phyloP scores from a whole-genome alignment of 2,797 vertebrate species.

The Gila robusta region DNA sequence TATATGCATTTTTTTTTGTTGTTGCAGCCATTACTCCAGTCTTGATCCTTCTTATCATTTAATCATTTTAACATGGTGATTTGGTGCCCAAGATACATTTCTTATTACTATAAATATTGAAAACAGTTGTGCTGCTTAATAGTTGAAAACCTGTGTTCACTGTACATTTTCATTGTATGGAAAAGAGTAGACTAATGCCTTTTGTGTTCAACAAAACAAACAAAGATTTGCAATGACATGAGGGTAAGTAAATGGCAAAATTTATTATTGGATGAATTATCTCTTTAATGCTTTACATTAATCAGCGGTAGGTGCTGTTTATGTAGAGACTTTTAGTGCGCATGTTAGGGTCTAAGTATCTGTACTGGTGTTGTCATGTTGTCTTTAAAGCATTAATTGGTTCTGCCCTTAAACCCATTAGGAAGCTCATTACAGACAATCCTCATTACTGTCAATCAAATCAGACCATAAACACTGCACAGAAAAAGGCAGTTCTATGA shows the following conservation, averaged over 20 bases:
- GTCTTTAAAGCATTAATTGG: slow-evolving; percentile 42
- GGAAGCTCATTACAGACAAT: slow-evolving; percentile 56
- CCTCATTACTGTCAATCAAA: slow-evolving; percentile 60
- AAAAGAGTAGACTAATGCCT: background rate
- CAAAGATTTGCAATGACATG: background rate
- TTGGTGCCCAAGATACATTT: background rate
- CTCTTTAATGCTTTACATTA: background rate
- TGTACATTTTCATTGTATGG: background rate
- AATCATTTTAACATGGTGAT: background rate
- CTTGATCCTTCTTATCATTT: background rate
- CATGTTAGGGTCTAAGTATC: slow-evolving; percentile 17
- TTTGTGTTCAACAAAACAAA: background rate
- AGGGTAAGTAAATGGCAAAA: background rate
- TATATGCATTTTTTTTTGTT: too few species aligned
- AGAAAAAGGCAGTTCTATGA: background rate
- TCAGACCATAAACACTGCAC: slow-evolving; percentile 11
- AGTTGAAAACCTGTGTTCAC: background rate
- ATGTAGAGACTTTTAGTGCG: background rate
- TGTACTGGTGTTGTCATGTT: slow-evolving; percentile 55
- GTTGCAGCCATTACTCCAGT: background rate
- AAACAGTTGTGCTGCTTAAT: background rate
- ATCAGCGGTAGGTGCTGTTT: background rate
- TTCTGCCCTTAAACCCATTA: slow-evolving; percentile 57
- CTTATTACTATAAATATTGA: background rate
- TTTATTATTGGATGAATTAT: background rate